Evolutionary conservation across 2,797 vertebrate genomes (phyloP).

Genomic region (Enteromius afrohamiltoni): DNA sequence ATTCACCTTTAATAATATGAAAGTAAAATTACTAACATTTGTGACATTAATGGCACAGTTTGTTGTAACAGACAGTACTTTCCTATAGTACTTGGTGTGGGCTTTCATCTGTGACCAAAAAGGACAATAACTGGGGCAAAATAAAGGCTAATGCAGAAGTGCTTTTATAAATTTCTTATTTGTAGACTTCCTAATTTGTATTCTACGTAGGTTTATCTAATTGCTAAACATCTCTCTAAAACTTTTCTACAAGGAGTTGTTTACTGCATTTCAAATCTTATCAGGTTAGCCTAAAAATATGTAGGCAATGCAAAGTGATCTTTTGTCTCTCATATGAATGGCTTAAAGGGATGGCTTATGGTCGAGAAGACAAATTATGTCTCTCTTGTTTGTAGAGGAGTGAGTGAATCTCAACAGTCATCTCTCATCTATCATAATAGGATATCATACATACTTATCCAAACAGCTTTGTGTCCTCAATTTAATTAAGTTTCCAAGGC

Average conservation of each 20-base stretch:
- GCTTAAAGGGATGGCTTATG: background rate
- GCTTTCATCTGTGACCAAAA: conserved; percentile 1
- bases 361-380: conserved; percentile 17
- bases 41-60: background rate
- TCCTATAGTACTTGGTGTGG: background rate
- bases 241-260: conserved; percentile 3
- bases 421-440: conserved; percentile 40
- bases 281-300: conserved; percentile 12
- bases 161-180: background rate
- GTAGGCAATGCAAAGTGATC: background rate
- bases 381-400: conserved; percentile 12
- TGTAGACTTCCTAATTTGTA: conserved; percentile 9
- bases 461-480: conserved; percentile 30
- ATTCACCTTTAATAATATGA: background rate
- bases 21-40: conserved; percentile 1
- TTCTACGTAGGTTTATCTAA: background rate
- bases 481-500: conserved; percentile 49
- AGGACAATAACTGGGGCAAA: background rate
- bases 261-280: conserved; percentile 15
- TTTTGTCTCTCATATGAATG: conserved; percentile 2
- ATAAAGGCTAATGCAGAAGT: background rate
- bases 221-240: conserved; percentile 30
- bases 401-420: conserved; percentile 32
- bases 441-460: conserved; percentile 35
- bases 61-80: background rate